Evolutionary conservation across 2,888 invertebrate genomes (phyloP), one percentile per base, ranked within the genome.

Genomic region (Melipona beecheii): DNA sequence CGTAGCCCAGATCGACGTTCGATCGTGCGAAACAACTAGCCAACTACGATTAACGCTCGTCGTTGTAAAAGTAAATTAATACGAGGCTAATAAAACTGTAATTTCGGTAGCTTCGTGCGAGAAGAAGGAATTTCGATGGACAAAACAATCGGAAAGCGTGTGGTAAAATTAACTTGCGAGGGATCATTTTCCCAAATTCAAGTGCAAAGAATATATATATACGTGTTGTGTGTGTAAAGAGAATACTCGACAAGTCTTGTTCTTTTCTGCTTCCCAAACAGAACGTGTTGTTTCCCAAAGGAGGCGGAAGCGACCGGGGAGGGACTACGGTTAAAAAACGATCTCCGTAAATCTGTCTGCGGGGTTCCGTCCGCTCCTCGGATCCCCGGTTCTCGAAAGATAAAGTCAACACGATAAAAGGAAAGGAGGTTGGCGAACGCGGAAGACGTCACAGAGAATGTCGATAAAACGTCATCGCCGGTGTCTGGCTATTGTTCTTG

Each of bases 381-480:
- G 74, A 80, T 83, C 56, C 50, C 71, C 58, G 43, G 62, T 78
- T 52, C 64, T 11, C 75, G 72, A 52, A 72, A 84, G 83, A 82
- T 82, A 84, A 78, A 77, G 64, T 74, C 81, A 65, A 86, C 75
- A 76, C 71, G 76, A 79, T 70, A 36, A 82, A 75, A 56, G 70
- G 79, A 76, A 27, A 78, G 58, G 66, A 75, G 66, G 85, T 78
- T 71, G 64, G 60, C 54, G 60, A 58, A 9, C 62, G 1, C 31
- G 24, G 50, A 65, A 60, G 31, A 85, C 66, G 75, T 81, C 68
- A 72, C 60, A 43, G 69, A 50, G 84, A 85, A 80, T 78, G 36
- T 62, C 84, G 76, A 78, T 82, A 76, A 64, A 84, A 64, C 84
- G 69, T 85, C 85, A 84, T 84, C 66, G 77, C 56, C 73, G 56